These are phyloP conservation scores for Azorinus chamasolen DNA, from an alignment of 2,888 invertebrate species.

Conservation along the genomic window DNA sequence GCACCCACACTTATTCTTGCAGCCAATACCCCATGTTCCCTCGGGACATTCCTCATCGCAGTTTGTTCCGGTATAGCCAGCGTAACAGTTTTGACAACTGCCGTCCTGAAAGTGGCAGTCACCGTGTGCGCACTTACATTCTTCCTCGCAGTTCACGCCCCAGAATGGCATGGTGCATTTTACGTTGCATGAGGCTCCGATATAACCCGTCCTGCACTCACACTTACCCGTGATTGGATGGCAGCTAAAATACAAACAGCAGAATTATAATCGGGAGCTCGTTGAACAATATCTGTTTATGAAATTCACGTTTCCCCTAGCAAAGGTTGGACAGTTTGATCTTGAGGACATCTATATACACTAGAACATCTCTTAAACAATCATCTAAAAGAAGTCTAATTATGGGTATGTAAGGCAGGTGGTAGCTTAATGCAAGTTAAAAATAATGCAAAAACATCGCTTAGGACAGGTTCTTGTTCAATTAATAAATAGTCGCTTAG, in stretches of 20 bases:
- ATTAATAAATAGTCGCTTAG: no score
- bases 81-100: slow-evolving; percentile 53
- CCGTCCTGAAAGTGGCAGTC: slow-evolving; percentile 72
- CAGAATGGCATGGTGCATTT: slow-evolving; percentile 65
- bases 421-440: no score
- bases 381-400: no score
- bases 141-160: slow-evolving; percentile 62
- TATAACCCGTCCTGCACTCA: slow-evolving; percentile 72
- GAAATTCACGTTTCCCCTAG: no score
- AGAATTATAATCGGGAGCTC: background rate
- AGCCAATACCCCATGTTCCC: slow-evolving; percentile 63
- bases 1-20: slow-evolving; percentile 70
- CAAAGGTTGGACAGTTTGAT: no score
- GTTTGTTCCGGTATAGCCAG: slow-evolving; percentile 41
- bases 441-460: no score
- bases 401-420: no score
- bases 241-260: slow-evolving; percentile 72
- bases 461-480: no score
- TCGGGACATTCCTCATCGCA: slow-evolving; percentile 40
- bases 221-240: slow-evolving; percentile 83
- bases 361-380: no score
- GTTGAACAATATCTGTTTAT: no score
- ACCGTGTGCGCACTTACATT: slow-evolving; percentile 65
- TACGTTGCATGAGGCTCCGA: slow-evolving; percentile 61
- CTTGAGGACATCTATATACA: no score